A percentile compares a stretch with the other conserved stretches of the same genome.
Conservation (phyloP, 2,113 vertebrate genomes). For the Nymphicus hollandicus region DNA sequence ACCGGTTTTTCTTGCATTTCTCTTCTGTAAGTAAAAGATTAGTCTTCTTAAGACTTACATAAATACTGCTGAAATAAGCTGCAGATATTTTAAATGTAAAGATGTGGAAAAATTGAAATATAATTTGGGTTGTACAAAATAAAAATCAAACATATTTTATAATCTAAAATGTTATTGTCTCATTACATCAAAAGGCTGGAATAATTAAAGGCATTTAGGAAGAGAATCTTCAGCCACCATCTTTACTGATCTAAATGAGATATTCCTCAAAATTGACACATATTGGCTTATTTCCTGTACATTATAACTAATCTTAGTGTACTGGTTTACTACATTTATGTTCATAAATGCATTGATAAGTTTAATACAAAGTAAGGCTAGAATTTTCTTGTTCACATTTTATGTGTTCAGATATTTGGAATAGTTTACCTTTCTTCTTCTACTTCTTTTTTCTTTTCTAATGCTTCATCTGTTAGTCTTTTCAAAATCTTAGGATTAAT, state of each 20-base stretch:
- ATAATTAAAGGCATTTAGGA: neutral
- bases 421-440: constrained; percentile 60
- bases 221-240: neutral
- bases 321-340: neutral
- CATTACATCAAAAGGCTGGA: neutral
- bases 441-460: constrained; percentile 46
- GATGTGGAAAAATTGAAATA: neutral
- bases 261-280: neutral
- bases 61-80: neutral
- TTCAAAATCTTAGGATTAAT: constrained; percentile 71
- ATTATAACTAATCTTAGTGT: neutral
- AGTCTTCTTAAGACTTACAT: neutral
- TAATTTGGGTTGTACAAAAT: neutral
- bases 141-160: neutral
- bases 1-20: constrained; percentile 44
- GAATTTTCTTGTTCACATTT: neutral
- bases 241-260: neutral
- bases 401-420: neutral
- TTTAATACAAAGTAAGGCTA: neutral
- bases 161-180: neutral
- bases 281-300: neutral
- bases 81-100: neutral
- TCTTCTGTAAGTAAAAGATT: constrained; percentile 69
- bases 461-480: constrained; percentile 68
- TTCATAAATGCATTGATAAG: neutral